A percentile compares a stretch with the other conserved stretches of the same genome.
Conservation (phyloP, 2,888 invertebrate species). For the Machimus atricapillus region DNA sequence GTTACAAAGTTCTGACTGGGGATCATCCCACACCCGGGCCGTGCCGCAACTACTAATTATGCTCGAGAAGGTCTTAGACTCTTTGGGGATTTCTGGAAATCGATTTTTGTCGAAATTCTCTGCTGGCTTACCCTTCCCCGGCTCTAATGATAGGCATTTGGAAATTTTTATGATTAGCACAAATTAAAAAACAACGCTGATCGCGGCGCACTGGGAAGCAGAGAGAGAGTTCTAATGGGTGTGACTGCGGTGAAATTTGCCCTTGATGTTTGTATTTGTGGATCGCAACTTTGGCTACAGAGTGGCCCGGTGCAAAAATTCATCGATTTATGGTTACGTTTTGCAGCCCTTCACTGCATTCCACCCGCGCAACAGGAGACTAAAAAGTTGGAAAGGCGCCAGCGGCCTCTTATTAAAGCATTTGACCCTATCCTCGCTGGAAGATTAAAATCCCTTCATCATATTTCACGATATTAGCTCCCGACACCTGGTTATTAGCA, state of each 20-base stretch:
- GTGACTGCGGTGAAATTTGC: neutral
- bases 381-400: conserved; percentile 42
- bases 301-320: neutral
- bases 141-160: conserved; percentile 34
- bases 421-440: neutral
- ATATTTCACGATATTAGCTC: conserved; percentile 49
- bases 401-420: conserved; percentile 28
- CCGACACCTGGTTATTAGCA: conserved; percentile 49
- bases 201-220: neutral
- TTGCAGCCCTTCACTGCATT: neutral
- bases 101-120: conserved; percentile 31
- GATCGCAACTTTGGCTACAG: neutral
- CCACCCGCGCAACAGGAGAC: neutral
- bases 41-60: conserved; percentile 35
- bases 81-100: conserved; percentile 31
- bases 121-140: neutral
- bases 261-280: neutral
- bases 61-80: conserved; percentile 10
- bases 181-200: neutral
- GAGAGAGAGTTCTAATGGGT: conserved; percentile 1
- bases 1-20: conserved; percentile 35
- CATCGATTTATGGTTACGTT: neutral
- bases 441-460: conserved; percentile 45
- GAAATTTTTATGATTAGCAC: conserved; percentile 33
- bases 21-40: conserved; percentile 35